Evolutionary conservation across 2,888 invertebrate species (phyloP).

Genomic region (Cheilosia variabilis): DNA sequence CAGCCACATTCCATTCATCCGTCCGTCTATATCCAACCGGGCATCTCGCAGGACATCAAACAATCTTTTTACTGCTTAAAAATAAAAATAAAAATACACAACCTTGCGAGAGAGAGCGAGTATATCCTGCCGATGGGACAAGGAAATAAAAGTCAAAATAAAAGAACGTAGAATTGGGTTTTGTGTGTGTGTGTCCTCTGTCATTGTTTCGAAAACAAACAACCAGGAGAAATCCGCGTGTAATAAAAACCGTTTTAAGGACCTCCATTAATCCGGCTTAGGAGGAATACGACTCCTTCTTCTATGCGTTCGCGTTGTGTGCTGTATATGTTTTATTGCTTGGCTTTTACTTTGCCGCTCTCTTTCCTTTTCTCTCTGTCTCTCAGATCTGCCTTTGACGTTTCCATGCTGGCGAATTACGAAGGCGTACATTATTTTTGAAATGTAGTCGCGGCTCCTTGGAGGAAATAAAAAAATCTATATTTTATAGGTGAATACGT

Average conservation of each 20-base stretch:
- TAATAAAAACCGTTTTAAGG: constrained; percentile 73
- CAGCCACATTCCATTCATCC: not conserved
- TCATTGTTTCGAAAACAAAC: constrained; percentile 54
- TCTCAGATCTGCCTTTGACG: constrained; percentile 11
- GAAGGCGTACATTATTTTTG: constrained; percentile 43
- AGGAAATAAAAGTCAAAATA: constrained; percentile 58
- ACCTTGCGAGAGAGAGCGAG: not conserved
- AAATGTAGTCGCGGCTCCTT: constrained; percentile 59
- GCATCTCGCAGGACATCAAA: constrained; percentile 64
- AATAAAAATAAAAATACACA: constrained; percentile 17
- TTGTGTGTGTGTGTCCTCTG: constrained; percentile 24
- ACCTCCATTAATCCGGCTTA: constrained; percentile 74
- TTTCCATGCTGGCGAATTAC: constrained; percentile 5
- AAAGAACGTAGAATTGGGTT: constrained; percentile 41
- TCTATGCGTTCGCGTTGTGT: constrained; percentile 59
- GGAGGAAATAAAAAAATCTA: constrained; percentile 33
- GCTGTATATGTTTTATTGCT: constrained; percentile 62
- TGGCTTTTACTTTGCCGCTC: constrained; percentile 39
- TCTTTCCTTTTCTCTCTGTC: not conserved
- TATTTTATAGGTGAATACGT: constrained; percentile 60
- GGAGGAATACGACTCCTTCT: constrained; percentile 66
- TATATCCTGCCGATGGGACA: not conserved
- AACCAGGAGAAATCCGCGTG: constrained; percentile 57
- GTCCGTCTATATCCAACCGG: not conserved
- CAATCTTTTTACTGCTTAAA: constrained; percentile 66